Conservation (phyloP, 2,888 invertebrate species). For the Hemaris fuciformis region DNA sequence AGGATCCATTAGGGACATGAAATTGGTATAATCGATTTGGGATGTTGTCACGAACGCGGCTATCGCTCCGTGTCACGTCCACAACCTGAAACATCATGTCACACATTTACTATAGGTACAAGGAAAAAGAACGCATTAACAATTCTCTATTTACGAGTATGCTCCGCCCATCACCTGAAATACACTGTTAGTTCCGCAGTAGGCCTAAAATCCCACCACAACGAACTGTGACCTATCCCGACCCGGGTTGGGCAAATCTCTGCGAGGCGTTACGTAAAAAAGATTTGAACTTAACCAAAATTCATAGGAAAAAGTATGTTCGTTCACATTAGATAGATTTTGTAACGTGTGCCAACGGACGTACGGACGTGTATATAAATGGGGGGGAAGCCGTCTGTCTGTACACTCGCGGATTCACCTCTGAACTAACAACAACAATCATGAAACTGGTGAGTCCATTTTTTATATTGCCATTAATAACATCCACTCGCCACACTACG, state of each 20-base stretch:
- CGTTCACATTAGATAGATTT: constrained; percentile 68
- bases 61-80: background rate
- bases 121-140: no score
- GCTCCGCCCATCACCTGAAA: no score
- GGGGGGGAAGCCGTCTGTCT: constrained; percentile 35
- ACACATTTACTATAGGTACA: no score
- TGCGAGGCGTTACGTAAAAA: constrained; percentile 45
- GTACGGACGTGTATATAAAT: constrained; percentile 60
- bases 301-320: constrained; percentile 62
- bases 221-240: constrained; percentile 17
- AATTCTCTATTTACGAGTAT: no score
- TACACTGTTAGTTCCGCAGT: no score
- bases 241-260: constrained; percentile 24
- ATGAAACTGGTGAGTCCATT: constrained; percentile 71
- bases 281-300: constrained; percentile 48
- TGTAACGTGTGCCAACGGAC: constrained; percentile 50
- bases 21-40: background rate
- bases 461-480: constrained; percentile 16
- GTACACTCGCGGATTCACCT: constrained; percentile 68
- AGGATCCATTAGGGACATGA: background rate
- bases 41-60: background rate
- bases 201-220: background rate
- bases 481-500: background rate
- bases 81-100: no score
- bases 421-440: constrained; percentile 52